phyloP scores from a whole-genome alignment of 1,140 invertebrate species.

The Drosophila pallidifrons region DNA sequence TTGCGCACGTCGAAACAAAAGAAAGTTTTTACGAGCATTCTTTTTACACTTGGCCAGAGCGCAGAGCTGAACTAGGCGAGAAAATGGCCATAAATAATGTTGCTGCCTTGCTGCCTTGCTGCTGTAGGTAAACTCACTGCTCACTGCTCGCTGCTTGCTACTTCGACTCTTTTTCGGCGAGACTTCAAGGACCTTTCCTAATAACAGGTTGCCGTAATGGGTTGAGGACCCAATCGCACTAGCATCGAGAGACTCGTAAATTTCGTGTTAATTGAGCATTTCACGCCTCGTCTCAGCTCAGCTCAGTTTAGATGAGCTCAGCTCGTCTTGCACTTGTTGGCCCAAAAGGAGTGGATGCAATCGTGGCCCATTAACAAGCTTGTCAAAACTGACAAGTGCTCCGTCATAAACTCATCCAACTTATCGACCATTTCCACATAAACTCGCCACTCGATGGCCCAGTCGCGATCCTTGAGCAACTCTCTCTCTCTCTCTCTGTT shows the following conservation, averaged over 20 bases:
- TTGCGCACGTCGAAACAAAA: constrained; percentile 74
- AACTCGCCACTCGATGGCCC: constrained; percentile 58
- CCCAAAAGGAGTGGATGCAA: constrained; percentile 29
- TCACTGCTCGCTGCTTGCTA: not conserved
- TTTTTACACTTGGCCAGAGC: constrained; percentile 17
- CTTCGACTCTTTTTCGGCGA: constrained; percentile 7
- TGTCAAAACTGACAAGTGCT: constrained; percentile 78
- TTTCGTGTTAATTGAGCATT: constrained; percentile 73
- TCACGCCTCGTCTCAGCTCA: constrained; percentile 57
- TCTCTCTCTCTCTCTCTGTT: too few species aligned
- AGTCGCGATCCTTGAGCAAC: constrained; percentile 28
- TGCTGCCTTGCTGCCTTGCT: constrained; percentile 42
- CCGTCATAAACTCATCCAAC: constrained; percentile 71
- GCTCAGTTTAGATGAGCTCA: not conserved
- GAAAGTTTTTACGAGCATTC: constrained; percentile 78
- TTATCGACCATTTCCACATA: constrained; percentile 65
- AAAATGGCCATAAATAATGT: constrained; percentile 61
- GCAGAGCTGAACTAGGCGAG: constrained; percentile 37
- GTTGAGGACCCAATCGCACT: constrained; percentile 30
- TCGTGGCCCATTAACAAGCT: constrained; percentile 70
- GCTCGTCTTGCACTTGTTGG: constrained; percentile 39
- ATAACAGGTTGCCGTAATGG: constrained; percentile 69
- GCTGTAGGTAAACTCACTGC: constrained; percentile 26
- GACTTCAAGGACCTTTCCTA: constrained; percentile 71
- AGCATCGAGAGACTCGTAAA: constrained; percentile 59